Evolutionary conservation across 1,140 invertebrate genomes (phyloP).

Genomic region (Drosophila tropicalis): DNA sequence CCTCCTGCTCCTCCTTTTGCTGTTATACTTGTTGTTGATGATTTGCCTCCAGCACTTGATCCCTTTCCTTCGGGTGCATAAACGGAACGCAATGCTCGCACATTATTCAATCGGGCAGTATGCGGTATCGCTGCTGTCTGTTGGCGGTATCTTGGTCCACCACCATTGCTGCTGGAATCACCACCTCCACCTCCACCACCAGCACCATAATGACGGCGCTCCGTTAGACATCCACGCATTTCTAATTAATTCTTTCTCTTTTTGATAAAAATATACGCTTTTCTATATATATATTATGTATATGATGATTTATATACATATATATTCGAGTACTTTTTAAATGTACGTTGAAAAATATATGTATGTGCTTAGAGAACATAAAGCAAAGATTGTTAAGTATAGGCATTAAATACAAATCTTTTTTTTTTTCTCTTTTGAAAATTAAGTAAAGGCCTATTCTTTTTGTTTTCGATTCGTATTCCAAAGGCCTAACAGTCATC

Average conservation of each 20-base stretch:
- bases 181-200: too few relatives aligned
- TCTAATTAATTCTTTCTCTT: background rate
- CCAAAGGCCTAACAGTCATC: too few relatives aligned
- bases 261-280: background rate
- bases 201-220: background rate
- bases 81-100: background rate
- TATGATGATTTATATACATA: background rate
- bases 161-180: too few relatives aligned
- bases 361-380: background rate
- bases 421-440: background rate
- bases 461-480: too few relatives aligned
- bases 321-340: background rate
- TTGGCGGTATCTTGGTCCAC: background rate
- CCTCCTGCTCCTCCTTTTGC: background rate
- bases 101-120: background rate
- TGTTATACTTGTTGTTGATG: background rate
- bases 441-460: too few relatives aligned
- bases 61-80: background rate
- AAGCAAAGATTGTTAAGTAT: background rate
- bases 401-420: background rate
- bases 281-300: too few relatives aligned
- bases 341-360: conserved; percentile 3
- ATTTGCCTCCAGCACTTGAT: background rate
- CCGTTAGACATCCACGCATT: background rate
- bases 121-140: background rate